A percentile compares a stretch with the other conserved stretches of the same genome.
These are phyloP conservation scores for Heterotis niloticus DNA, from an alignment of 2,113 vertebrate species.

Conservation along the genomic window DNA sequence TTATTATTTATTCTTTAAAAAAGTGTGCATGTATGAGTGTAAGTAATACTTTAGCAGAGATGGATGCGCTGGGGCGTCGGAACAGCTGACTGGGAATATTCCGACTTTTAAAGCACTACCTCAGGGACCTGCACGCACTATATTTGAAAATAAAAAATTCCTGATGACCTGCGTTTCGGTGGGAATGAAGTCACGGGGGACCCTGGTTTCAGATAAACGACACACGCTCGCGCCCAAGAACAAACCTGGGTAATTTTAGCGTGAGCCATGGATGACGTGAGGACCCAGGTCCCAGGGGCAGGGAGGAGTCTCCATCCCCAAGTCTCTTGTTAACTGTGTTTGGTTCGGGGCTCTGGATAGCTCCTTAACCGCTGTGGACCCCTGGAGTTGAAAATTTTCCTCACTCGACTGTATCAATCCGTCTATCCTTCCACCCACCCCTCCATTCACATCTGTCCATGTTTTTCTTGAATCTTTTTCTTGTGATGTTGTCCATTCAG, in stretches of 20 bases:
- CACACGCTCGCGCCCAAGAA: not conserved
- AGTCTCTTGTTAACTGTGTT: too few relatives aligned
- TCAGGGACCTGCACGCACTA: not conserved
- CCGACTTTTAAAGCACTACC: not conserved
- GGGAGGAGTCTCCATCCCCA: too few relatives aligned
- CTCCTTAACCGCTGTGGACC: conserved; percentile 52
- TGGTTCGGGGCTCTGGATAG: conserved; percentile 44
- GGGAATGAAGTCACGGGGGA: conserved; percentile 5
- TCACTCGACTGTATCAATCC: too few relatives aligned
- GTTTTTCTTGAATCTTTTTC: too few relatives aligned
- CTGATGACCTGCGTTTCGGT: not conserved
- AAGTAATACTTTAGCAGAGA: not conserved
- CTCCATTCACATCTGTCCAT: too few relatives aligned
- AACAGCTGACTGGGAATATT: not conserved
- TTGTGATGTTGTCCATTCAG: too few relatives aligned
- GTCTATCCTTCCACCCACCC: too few relatives aligned
- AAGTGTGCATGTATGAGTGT: not conserved
- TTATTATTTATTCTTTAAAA: too few relatives aligned
- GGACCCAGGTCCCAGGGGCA: not conserved
- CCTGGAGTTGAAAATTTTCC: conserved; percentile 25
- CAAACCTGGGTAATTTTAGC: not conserved
- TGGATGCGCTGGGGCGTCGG: not conserved
- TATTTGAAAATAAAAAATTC: conserved; percentile 6
- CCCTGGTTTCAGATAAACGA: not conserved
- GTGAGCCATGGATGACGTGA: not conserved